These are phyloP conservation scores for Pseudotriccus pelzelni DNA, from an alignment of 2,797 vertebrate species.

Conservation along the genomic window DNA sequence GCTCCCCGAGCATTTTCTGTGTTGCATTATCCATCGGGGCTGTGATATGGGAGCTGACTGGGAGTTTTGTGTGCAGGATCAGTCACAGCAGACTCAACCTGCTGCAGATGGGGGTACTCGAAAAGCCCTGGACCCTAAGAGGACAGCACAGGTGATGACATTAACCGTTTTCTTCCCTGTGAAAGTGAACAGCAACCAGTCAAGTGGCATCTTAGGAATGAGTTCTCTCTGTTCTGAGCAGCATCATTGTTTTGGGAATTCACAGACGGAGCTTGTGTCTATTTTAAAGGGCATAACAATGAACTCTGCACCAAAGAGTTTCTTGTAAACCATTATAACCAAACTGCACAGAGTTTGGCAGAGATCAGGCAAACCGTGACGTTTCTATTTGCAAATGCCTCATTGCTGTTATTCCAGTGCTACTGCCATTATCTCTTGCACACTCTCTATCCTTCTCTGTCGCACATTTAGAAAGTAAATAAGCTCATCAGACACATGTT, in stretches of 20 bases:
- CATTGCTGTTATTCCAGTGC: constrained; percentile 30
- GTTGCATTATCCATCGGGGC: not conserved
- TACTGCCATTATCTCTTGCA: not conserved
- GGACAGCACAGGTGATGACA: not conserved
- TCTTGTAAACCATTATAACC: not conserved
- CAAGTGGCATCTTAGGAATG: constrained; percentile 17
- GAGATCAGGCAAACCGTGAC: not conserved
- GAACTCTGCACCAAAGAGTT: not conserved
- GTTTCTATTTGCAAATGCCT: constrained; percentile 27
- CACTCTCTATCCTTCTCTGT: constrained; percentile 30
- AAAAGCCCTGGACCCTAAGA: not conserved
- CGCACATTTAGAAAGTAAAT: constrained; percentile 58
- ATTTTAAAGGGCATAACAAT: constrained; percentile 8
- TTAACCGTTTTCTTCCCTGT: not conserved
- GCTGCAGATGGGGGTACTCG: not conserved
- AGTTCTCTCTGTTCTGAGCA: not conserved
- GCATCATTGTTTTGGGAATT: constrained; percentile 17
- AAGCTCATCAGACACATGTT: constrained; percentile 60
- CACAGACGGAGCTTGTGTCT: not conserved
- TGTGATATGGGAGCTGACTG: not conserved
- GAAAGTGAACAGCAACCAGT: constrained; percentile 13
- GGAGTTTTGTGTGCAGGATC: not conserved
- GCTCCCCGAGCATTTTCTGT: not conserved
- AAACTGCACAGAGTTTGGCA: not conserved
- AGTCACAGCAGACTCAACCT: not conserved